phyloP scores from a whole-genome alignment of 2,113 vertebrate species.

The Cathartes aura region DNA sequence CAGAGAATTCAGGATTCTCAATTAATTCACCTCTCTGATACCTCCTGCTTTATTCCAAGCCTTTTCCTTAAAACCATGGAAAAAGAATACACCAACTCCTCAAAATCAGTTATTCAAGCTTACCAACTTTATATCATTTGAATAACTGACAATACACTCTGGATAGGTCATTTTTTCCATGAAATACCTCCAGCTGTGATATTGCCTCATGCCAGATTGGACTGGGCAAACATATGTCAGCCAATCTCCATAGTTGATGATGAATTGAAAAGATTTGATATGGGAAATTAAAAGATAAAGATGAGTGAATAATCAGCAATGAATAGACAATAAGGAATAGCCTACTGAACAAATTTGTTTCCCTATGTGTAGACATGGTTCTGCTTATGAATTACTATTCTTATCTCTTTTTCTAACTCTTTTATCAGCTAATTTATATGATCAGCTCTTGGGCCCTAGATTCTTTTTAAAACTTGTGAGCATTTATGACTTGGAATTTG shows the following conservation, averaged over 20 bases:
- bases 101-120: background rate
- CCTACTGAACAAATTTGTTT: background rate
- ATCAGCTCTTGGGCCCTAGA: background rate
- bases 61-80: background rate
- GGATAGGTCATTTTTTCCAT: background rate
- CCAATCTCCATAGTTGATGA: background rate
- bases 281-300: conserved; percentile 31
- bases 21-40: background rate
- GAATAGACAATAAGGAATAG: background rate
- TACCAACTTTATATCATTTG: background rate
- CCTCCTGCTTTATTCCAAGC: background rate
- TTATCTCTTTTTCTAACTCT: background rate
- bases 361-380: background rate
- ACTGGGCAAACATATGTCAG: conserved; percentile 3
- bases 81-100: background rate
- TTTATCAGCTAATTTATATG: background rate
- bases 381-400: background rate
- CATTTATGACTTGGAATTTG: background rate
- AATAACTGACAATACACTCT: background rate
- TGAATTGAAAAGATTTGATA: conserved; percentile 14
- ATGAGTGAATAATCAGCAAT: background rate
- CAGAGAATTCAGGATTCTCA: background rate
- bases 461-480: background rate
- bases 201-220: background rate
- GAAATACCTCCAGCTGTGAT: conserved; percentile 28